Conservation (phyloP, 1,140 invertebrate species). For the Cydia fagiglandana region DNA sequence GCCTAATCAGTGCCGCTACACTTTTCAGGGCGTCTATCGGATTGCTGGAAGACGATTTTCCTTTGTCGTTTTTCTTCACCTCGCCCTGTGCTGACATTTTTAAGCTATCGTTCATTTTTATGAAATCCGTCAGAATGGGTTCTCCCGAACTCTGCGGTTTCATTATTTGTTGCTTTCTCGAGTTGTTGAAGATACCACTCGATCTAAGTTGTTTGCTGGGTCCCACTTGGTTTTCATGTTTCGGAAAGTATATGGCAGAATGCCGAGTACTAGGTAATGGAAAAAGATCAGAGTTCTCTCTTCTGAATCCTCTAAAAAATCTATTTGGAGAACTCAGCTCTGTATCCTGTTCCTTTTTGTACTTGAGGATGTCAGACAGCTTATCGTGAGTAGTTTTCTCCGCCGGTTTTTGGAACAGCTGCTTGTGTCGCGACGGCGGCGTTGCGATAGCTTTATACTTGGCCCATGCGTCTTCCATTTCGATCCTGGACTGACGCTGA, state of each 20-base stretch:
- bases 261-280: constrained; percentile 85
- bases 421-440: constrained; percentile 68
- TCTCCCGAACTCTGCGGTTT: constrained; percentile 82
- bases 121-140: constrained; percentile 86
- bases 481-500: constrained; percentile 66
- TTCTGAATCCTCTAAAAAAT: constrained; percentile 87
- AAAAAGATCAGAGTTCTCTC: constrained; percentile 90
- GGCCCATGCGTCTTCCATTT: constrained; percentile 71
- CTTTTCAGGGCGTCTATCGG: constrained; percentile 71
- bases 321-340: constrained; percentile 83
- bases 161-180: constrained; percentile 77
- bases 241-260: constrained; percentile 84
- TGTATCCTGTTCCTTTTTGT: constrained; percentile 82
- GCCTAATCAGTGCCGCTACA: constrained; percentile 66
- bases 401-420: constrained; percentile 61
- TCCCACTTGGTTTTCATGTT: constrained; percentile 74
- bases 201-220: constrained; percentile 77
- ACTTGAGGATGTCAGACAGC: constrained; percentile 69
- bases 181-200: constrained; percentile 84
- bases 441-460: constrained; percentile 75
- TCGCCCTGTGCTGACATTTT: constrained; percentile 66
- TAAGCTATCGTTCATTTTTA: constrained; percentile 81
- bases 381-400: constrained; percentile 71
- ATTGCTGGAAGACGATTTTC: constrained; percentile 50
- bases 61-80: constrained; percentile 56